Evolutionary conservation across 2,113 vertebrate species (phyloP).

Genomic region (Podarcis raffonei): DNA sequence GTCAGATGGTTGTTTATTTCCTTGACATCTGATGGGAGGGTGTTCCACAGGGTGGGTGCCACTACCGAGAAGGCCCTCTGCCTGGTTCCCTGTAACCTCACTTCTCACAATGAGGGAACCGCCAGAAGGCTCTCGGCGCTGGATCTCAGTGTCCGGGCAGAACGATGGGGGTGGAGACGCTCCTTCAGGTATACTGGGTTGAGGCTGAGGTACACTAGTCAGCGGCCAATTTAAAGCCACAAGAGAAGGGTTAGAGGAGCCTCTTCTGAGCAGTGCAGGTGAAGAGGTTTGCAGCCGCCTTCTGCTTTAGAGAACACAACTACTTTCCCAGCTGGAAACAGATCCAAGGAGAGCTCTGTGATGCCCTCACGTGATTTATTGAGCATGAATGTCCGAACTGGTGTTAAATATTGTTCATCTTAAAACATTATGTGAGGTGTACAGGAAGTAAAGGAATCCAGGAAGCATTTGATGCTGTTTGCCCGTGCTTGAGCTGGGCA

Average conservation of each 20-base stretch:
- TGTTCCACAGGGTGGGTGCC: too few species aligned
- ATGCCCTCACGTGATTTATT: neutral
- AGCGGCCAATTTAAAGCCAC: neutral
- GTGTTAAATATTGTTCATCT: neutral
- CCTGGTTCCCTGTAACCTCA: too few species aligned
- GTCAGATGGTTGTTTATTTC: too few species aligned
- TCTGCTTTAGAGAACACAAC: neutral
- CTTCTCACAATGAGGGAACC: too few species aligned
- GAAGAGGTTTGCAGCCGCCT: neutral
- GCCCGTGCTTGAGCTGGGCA: neutral
- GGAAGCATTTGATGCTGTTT: too few species aligned
- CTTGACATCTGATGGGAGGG: too few species aligned
- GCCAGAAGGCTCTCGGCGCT: too few species aligned
- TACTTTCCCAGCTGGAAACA: neutral
- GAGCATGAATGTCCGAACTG: neutral
- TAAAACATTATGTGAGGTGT: neutral
- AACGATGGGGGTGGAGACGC: accelerated
- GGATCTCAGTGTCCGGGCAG: too few species aligned
- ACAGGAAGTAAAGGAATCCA: neutral
- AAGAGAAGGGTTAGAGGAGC: neutral
- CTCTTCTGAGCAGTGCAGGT: neutral
- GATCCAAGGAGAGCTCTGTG: neutral
- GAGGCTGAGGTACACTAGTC: too few species aligned
- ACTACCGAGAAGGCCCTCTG: too few species aligned
- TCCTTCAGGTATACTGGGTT: too few species aligned